Evolutionary conservation across 2,797 vertebrate genomes (phyloP).

Genomic region (Squalus acanthias): DNA sequence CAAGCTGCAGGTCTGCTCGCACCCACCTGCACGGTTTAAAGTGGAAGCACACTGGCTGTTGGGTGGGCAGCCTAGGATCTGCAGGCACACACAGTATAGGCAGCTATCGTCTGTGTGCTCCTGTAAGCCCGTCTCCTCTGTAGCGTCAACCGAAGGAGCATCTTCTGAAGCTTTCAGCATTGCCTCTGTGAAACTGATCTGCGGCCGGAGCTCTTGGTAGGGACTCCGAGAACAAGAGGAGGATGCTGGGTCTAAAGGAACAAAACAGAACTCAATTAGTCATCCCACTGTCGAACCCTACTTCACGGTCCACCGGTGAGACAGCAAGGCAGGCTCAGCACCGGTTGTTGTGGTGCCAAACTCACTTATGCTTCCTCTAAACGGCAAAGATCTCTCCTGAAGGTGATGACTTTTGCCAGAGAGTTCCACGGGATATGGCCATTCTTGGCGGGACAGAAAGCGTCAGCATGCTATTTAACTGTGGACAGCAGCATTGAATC

Average conservation of each 20-base stretch:
- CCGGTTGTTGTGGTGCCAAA: too few relatives aligned
- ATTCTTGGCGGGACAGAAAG: not conserved
- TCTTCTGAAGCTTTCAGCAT: conserved; percentile 76
- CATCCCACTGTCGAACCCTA: not conserved
- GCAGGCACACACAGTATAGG: conserved; percentile 87
- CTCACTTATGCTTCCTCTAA: not conserved
- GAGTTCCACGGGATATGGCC: not conserved
- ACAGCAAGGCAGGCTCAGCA: not conserved
- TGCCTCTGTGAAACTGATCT: conserved; percentile 95
- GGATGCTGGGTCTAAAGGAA: not conserved
- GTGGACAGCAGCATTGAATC: not conserved
- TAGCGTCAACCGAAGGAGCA: conserved; percentile 72
- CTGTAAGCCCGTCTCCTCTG: conserved; percentile 88
- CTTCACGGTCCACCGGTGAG: not conserved
- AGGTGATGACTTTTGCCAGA: not conserved
- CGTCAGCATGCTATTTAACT: not conserved
- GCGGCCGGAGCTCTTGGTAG: conserved; percentile 76
- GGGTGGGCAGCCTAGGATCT: conserved; percentile 77
- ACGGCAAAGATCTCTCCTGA: not conserved
- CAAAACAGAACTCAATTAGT: not conserved
- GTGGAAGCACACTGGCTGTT: conserved; percentile 71
- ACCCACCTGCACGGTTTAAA: conserved; percentile 73
- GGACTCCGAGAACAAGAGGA: conserved; percentile 53
- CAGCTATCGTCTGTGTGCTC: conserved; percentile 94
- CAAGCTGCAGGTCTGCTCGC: not conserved